Base-by-base conservation (phyloP, 2,797 vertebrate species). In the Columba guinea region DNA sequence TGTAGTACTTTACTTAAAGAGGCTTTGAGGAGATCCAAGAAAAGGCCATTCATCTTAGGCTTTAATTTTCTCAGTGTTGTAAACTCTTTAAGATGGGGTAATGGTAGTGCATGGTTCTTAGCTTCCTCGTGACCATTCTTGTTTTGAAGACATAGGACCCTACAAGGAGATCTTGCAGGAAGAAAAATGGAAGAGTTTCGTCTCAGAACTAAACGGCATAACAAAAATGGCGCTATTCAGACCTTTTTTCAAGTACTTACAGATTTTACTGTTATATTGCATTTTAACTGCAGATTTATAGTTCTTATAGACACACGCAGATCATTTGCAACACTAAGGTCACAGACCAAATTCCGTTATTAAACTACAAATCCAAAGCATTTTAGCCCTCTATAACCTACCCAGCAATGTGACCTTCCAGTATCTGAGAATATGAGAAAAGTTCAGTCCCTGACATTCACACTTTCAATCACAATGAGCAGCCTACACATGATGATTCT, bases 401-500 rank as follows among this genome's bases (percentile, higher is more conserved):
- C 17, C 74, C 53, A 23, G 26, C 53, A 91, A 63, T 37, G 67
- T 84, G 82, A 93, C 91, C 77, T 94, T 95, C 69, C 65, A 71
- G 10, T 63, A 84, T 55, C 34, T 58, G 39, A 86, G 35, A 63
- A 52, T 10, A 51, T 24, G 15, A 81, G 68, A 69, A 68, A 95
- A 94, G 48, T 70, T 94, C 2, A 1, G 32, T 84, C 35, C 26
- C 71, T 81, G 81, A 5, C 32, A 79, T 75, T 86, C 76, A 26
- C 30, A 26, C 28, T 82, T 93, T 76, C 62, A 84, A 76, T 95
- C 87, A 95, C 83, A 81, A 59, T 24, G 69, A 86, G n/a, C 59
- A 86, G 56, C 18, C 59, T 84, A 69, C 32, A 62, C 28, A 84
- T 49, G 73, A 86, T 91, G 82, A 91, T 88, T 88, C 52, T 81